A percentile compares a stretch with the other conserved stretches of the same genome.
Conservation (phyloP, 37 sponge, comb jelly and placozoan genomes). For the Spongia lamella region DNA sequence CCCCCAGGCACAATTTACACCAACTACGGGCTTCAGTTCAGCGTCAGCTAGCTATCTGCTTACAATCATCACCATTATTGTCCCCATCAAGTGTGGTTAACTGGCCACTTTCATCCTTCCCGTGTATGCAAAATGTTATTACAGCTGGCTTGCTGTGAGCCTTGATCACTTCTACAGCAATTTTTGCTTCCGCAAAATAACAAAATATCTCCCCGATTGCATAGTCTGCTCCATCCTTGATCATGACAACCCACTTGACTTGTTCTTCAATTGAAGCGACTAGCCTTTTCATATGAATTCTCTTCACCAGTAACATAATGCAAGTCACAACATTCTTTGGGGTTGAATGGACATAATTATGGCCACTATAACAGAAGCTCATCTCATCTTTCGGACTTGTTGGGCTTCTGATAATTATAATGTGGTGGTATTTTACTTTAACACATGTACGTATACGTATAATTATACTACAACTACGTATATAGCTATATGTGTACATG, state of each 20-base stretch:
- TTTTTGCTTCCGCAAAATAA: constrained; percentile 1
- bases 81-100: constrained; percentile 20
- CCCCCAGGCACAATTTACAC: constrained; percentile 46
- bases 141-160: constrained; percentile 6
- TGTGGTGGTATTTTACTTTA: no score
- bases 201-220: constrained; percentile 2
- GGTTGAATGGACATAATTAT: no score
- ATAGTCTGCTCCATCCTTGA: constrained; percentile 11
- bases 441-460: no score
- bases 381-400: no score
- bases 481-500: no score
- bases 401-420: no score
- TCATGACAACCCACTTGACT: constrained; percentile 59
- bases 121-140: constrained; percentile 1
- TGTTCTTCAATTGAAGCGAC: constrained; percentile 47
- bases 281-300: constrained; percentile 10
- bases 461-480: no score
- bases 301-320: not conserved
- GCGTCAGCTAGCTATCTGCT: constrained; percentile 40
- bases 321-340: not conserved
- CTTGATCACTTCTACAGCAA: constrained; percentile 17
- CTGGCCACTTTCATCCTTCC: not conserved
- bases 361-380: no score
- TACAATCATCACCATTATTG: constrained; percentile 33
- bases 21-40: constrained; percentile 41